Conservation (phyloP, 2,888 invertebrate genomes). For the Drosophila melanocephala region DNA sequence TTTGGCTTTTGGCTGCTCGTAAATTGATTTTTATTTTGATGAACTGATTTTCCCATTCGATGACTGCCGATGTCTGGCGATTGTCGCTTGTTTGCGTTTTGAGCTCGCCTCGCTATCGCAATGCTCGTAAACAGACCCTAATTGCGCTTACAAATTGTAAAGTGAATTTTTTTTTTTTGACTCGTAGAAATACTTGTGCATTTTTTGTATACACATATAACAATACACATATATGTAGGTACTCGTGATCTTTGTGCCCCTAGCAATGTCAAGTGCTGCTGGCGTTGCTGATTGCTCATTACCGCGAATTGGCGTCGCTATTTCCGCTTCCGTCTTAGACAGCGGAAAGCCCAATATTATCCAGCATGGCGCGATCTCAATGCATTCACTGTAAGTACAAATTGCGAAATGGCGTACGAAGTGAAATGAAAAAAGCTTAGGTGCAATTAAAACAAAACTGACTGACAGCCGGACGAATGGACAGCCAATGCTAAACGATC, state of each 20-base stretch:
- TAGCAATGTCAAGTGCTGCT: slow-evolving; percentile 62
- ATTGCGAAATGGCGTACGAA: background rate
- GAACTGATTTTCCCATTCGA: slow-evolving; percentile 43
- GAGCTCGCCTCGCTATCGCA: slow-evolving; percentile 7
- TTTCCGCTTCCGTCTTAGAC: slow-evolving; percentile 62
- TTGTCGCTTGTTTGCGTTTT: slow-evolving; percentile 13
- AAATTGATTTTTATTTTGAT: slow-evolving; percentile 49
- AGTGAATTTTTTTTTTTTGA: background rate
- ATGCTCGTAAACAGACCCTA: slow-evolving; percentile 37
- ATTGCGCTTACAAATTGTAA: slow-evolving; percentile 35
- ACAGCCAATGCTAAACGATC: background rate
- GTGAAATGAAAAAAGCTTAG: background rate
- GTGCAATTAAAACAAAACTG: background rate
- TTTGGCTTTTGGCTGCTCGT: slow-evolving; percentile 27
- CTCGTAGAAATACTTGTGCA: background rate
- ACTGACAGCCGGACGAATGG: background rate
- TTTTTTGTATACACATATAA: background rate
- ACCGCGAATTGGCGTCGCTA: slow-evolving; percentile 38
- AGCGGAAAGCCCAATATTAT: slow-evolving; percentile 12
- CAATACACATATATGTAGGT: background rate
- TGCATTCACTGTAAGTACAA: background rate
- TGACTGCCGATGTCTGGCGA: slow-evolving; percentile 8
- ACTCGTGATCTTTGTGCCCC: slow-evolving; percentile 13
- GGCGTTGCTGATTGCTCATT: slow-evolving; percentile 48
- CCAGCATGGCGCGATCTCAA: background rate